phyloP scores from a whole-genome alignment of 2,888 invertebrate genomes.

The Phasia obesa region DNA sequence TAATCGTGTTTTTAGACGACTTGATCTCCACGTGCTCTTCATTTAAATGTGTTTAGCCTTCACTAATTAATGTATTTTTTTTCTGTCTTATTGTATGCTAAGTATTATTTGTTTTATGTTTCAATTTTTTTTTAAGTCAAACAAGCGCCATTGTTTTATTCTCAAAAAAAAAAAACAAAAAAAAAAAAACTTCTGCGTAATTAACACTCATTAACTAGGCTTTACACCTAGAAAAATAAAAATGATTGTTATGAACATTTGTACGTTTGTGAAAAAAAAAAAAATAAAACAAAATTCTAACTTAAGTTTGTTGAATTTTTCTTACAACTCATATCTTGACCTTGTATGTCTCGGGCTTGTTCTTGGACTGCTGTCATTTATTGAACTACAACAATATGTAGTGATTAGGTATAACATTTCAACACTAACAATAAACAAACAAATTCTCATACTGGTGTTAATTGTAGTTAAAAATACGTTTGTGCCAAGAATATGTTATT shows the following conservation, averaged over 20 bases:
- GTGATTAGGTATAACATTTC: neutral
- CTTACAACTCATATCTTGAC: slow-evolving; percentile 49
- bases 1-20: slow-evolving; percentile 20
- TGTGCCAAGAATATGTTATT: slow-evolving; percentile 30
- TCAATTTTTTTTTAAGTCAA: neutral
- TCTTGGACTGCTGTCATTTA: slow-evolving; percentile 34
- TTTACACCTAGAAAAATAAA: slow-evolving; percentile 51
- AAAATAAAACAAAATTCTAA: neutral
- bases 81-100: neutral
- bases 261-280: neutral
- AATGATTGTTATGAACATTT: slow-evolving; percentile 32
- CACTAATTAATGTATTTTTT: slow-evolving; percentile 46
- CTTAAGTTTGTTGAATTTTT: slow-evolving; percentile 8
- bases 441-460: slow-evolving; percentile 51
- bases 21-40: slow-evolving; percentile 52
- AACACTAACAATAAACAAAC: slow-evolving; percentile 1
- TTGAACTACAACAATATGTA: slow-evolving; percentile 3
- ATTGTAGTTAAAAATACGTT: slow-evolving; percentile 43
- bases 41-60: slow-evolving; percentile 44
- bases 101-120: neutral
- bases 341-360: slow-evolving; percentile 52
- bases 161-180: slow-evolving; percentile 9
- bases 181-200: slow-evolving; percentile 46
- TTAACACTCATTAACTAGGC: slow-evolving; percentile 66
- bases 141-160: slow-evolving; percentile 64